Evolutionary conservation across 2,797 vertebrate species (phyloP), one percentile per base, ranked within the genome.

Genomic region (Xiphorhynchus erythropygius): DNA sequence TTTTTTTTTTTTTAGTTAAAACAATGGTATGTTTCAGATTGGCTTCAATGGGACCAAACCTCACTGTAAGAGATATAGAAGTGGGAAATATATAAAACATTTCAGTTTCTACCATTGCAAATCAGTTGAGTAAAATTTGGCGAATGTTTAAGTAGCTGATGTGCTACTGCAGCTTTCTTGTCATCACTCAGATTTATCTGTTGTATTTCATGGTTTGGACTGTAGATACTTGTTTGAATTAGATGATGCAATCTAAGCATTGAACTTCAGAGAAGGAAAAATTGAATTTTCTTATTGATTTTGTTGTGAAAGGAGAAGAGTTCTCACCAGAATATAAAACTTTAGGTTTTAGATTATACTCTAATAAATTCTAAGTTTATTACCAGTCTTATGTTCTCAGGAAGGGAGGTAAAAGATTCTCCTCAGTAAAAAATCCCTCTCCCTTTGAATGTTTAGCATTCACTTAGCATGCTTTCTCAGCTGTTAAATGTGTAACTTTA

Each of bases 401-500:
- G 32, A 74, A 59, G 4, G 25, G 10, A 79, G 83, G 84, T 69
- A 50, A 81, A 89, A 81, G 32, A 65, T 70, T 81, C 12, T 5
- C 32, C 32, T 63, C 35, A 67, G n/a, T 74, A 56, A 78, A 81
- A 96, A 77, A 55, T 77, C 70, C 27, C 28, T 65, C 44, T 93
- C 39, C n/a, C 52, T 27, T 63, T 60, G 56, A 63, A 70, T 63
- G 32, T 70, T 95, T 70, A 89, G 74, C 74, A 65, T 82, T 73
- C 46, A 24, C 47, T 92, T 82, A 67, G 37, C 44, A 73, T 44
- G 33, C 39, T 87, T 91, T 76, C 85, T 92, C 47, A 63, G 83
- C 74, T 86, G 73, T 89, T 89, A 75, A 50, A 74, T 55, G n/a
- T 90, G 64, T 87, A 76, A 90, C 86, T 93, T 88, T 84, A 74